A percentile compares a stretch with the other conserved stretches of the same genome.
These are phyloP conservation scores for Linnaemya tessellans DNA, from an alignment of 2,888 invertebrate genomes.

Conservation along the genomic window DNA sequence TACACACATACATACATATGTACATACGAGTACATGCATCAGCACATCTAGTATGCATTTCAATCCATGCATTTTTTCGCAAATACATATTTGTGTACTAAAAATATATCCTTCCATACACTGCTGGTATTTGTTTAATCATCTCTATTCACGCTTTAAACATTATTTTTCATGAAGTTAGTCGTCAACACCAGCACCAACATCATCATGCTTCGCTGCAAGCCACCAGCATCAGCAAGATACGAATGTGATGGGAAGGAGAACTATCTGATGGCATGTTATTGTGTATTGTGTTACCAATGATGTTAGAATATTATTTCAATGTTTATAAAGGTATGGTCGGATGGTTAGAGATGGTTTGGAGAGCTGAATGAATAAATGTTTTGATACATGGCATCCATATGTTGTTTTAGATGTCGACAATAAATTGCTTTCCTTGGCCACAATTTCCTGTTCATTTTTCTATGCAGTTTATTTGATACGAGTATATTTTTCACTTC, in stretches of 20 bases:
- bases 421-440: constrained; percentile 69
- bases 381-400: constrained; percentile 52
- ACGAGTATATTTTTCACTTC: not conserved
- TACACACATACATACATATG: not conserved
- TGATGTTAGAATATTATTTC: constrained; percentile 54
- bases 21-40: no score
- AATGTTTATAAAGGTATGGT: constrained; percentile 36
- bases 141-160: constrained; percentile 70
- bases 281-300: constrained; percentile 30
- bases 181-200: constrained; percentile 34
- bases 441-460: constrained; percentile 65
- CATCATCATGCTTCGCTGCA: not conserved
- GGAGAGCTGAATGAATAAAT: constrained; percentile 45
- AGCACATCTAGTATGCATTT: no score
- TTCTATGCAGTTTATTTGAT: constrained; percentile 44
- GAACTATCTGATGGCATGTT: constrained; percentile 26
- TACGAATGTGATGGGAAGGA: not conserved
- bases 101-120: constrained; percentile 35
- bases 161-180: constrained; percentile 64
- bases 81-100: constrained; percentile 28
- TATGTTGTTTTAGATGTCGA: constrained; percentile 64
- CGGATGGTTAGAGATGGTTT: constrained; percentile 39
- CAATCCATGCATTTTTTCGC: not conserved
- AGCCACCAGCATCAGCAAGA: not conserved
- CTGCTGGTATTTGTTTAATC: constrained; percentile 67